Evolutionary conservation across 2,113 vertebrate genomes (phyloP).

Genomic region (Pantherophis guttatus): DNA sequence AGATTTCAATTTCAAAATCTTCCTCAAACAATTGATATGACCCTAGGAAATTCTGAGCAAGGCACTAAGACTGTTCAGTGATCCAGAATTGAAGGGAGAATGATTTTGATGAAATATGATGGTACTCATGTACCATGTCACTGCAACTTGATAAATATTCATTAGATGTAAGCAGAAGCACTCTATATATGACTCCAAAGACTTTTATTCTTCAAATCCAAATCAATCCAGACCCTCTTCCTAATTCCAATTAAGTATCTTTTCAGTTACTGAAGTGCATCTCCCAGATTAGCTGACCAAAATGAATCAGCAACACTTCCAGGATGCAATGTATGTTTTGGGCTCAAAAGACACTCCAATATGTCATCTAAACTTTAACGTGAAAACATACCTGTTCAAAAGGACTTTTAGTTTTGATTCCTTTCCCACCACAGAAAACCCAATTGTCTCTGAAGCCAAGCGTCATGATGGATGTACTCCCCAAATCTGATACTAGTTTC

Average conservation of each 20-base stretch:
- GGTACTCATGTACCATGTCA: background rate
- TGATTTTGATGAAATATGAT: background rate
- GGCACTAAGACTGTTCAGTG: background rate
- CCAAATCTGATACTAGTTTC: conserved; percentile 83
- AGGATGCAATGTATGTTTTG: background rate
- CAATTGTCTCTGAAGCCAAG: conserved; percentile 94
- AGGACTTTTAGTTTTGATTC: conserved; percentile 96
- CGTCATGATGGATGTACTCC: conserved; percentile 78
- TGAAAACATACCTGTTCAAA: conserved; percentile 89
- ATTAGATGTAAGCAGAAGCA: background rate
- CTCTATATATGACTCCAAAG: background rate
- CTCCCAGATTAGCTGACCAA: background rate
- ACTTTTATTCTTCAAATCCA: background rate
- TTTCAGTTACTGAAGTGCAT: background rate
- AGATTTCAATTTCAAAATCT: background rate
- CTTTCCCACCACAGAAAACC: conserved; percentile 97
- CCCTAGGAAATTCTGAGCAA: background rate
- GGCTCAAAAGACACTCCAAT: background rate
- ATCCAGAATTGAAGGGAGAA: background rate
- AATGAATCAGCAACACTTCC: background rate
- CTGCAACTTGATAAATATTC: background rate
- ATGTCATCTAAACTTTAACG: background rate
- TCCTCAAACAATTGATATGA: background rate
- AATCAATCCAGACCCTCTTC: background rate
- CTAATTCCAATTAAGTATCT: background rate